A percentile compares a stretch with the other conserved stretches of the same genome.
Evolutionary conservation across 2,113 vertebrate species (phyloP).

Genomic region (Neodon shergylaensis): DNA sequence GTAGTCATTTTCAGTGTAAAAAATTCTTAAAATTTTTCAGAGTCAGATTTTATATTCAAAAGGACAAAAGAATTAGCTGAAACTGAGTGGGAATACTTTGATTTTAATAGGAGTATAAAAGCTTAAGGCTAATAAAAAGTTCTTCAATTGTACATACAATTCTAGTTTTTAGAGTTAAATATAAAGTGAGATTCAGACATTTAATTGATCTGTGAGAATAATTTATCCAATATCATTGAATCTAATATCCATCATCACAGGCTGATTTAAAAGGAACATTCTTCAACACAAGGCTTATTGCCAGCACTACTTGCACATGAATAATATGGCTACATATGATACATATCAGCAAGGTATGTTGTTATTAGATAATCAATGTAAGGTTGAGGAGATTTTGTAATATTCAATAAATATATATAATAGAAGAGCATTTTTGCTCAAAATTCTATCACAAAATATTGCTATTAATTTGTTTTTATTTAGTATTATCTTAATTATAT

Average conservation of each 20-base stretch:
- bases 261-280: background rate
- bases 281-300: background rate
- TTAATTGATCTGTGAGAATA: background rate
- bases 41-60: background rate
- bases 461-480: background rate
- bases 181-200: background rate
- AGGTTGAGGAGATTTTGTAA: background rate
- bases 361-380: background rate
- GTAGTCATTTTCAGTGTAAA: background rate
- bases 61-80: background rate
- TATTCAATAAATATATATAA: slow-evolving; percentile 4
- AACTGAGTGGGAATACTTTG: background rate
- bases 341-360: background rate
- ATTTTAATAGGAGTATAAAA: background rate
- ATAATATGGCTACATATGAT: background rate
- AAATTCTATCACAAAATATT: background rate
- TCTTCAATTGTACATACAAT: background rate
- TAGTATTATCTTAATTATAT: background rate
- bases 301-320: background rate
- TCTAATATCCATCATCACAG: background rate
- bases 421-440: background rate
- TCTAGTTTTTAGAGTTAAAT: background rate
- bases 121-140: background rate
- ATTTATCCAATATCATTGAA: background rate
- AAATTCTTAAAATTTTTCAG: background rate